Evolutionary conservation across 1,140 invertebrate genomes (phyloP).

Genomic region (Bombus terrestris): DNA sequence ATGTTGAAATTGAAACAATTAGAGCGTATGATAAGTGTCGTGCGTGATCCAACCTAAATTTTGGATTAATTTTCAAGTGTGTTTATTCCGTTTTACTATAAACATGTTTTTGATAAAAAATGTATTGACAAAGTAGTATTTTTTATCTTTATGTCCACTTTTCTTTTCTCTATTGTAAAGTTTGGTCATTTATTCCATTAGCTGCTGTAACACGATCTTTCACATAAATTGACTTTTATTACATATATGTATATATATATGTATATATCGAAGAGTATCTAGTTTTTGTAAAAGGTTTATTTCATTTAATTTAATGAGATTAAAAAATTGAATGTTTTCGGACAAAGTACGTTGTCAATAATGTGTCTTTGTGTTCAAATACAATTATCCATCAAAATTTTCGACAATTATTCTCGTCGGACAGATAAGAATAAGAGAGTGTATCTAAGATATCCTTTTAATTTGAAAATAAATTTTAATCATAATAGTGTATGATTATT

Average conservation of each 20-base stretch:
- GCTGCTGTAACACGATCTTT: background rate
- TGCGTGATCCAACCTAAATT: background rate
- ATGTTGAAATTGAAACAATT: slow-evolving; percentile 29
- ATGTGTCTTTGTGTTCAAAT: background rate
- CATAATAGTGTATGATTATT: background rate
- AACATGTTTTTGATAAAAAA: background rate
- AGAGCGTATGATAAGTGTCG: background rate
- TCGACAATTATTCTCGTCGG: background rate
- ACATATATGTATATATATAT: background rate
- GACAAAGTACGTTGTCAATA: background rate
- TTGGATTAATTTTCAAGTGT: background rate
- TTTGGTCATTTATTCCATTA: background rate
- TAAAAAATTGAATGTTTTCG: background rate
- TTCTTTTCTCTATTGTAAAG: background rate
- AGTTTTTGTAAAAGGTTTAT: background rate
- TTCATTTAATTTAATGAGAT: background rate
- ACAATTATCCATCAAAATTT: background rate
- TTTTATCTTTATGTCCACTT: too few species aligned
- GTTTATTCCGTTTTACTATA: background rate
- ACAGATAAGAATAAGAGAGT: background rate
- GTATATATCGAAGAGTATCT: background rate
- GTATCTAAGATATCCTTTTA: too few species aligned
- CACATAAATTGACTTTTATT: background rate
- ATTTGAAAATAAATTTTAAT: background rate
- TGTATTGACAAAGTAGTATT: background rate